phyloP scores from a whole-genome alignment of 2,113 vertebrate genomes.

The Tychaedon coryphoeus region DNA sequence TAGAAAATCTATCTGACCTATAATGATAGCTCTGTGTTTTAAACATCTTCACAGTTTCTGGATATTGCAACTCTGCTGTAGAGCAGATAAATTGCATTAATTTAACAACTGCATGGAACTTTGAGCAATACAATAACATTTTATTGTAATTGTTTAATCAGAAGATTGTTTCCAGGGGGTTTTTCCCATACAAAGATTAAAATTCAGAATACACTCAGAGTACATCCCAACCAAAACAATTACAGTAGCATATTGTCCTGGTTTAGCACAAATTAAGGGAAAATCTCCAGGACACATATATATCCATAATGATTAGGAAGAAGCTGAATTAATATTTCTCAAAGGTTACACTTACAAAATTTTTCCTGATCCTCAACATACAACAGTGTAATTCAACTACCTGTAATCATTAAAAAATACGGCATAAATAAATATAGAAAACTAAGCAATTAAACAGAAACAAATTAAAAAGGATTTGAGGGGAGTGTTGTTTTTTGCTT shows the following conservation, averaged over 20 bases:
- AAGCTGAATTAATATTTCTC: conserved; percentile 2
- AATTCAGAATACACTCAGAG: background rate
- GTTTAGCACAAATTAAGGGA: no score
- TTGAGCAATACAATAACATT: background rate
- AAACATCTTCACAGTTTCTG: background rate
- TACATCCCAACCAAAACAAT: background rate
- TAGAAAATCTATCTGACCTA: background rate
- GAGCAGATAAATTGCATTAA: background rate
- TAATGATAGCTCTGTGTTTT: background rate
- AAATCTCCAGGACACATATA: no score
- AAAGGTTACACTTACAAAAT: background rate
- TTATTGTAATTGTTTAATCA: background rate
- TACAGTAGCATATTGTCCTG: no score
- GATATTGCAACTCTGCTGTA: background rate
- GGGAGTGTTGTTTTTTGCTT: background rate
- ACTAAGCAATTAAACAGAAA: background rate
- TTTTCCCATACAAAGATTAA: background rate
- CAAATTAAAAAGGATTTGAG: background rate
- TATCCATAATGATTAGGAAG: background rate
- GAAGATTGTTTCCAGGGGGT: background rate
- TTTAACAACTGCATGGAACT: background rate
- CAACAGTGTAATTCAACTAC: background rate
- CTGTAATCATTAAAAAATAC: background rate
- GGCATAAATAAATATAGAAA: background rate
- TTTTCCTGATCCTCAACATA: background rate